A percentile compares a stretch with the other conserved stretches of the same genome.
Conservation (phyloP, 2,888 invertebrate genomes). For the Sycophila texana region DNA sequence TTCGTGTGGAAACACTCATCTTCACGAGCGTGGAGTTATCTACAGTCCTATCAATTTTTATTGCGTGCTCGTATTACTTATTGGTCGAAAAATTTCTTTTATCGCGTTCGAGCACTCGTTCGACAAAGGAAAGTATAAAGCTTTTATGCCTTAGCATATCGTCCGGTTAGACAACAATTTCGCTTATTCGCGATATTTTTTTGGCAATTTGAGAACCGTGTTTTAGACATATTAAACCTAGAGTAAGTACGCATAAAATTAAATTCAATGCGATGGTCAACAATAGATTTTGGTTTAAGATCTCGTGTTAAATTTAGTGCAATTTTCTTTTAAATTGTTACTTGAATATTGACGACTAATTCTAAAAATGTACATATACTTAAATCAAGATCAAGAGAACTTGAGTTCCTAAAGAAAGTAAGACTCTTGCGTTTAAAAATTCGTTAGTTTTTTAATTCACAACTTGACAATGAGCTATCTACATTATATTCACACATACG, state of each 20-base stretch:
- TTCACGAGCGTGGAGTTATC: no score
- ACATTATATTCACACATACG: slow-evolving; percentile 15
- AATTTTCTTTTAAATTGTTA: background rate
- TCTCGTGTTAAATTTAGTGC: background rate
- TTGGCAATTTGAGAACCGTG: slow-evolving; percentile 50
- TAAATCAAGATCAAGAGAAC: slow-evolving; percentile 5
- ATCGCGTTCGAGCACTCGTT: no score
- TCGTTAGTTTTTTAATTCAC: slow-evolving; percentile 10
- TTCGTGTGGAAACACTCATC: no score
- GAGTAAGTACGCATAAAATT: background rate
- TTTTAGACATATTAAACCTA: slow-evolving; percentile 13
- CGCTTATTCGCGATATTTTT: slow-evolving; percentile 13
- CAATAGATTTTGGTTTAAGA: background rate
- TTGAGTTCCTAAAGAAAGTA: background rate
- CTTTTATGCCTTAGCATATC: no score
- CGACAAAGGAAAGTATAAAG: no score
- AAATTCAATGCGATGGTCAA: slow-evolving; percentile 20
- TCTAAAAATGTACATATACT: background rate
- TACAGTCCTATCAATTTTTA: background rate
- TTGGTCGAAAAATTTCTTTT: background rate
- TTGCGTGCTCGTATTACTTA: background rate
- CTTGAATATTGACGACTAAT: background rate
- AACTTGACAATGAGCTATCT: slow-evolving; percentile 6
- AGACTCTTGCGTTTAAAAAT: background rate
- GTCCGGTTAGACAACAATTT: slow-evolving; percentile 3